Evolutionary conservation across 2,113 vertebrate species (phyloP).

Genomic region (Malurus cyaneus): DNA sequence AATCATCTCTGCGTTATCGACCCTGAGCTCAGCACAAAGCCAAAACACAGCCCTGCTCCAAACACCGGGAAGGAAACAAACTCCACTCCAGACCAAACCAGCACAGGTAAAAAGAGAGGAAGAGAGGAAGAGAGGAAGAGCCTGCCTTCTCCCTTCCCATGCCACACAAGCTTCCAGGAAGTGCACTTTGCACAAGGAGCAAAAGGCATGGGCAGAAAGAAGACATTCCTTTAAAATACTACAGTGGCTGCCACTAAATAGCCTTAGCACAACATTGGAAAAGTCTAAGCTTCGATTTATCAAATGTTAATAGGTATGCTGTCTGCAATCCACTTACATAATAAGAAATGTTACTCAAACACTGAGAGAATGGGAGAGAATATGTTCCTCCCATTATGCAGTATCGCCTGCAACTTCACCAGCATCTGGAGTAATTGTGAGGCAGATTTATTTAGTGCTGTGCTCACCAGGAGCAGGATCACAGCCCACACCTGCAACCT

Average conservation of each 20-base stretch:
- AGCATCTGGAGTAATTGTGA: background rate
- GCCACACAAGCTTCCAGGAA: background rate
- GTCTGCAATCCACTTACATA: background rate
- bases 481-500: background rate
- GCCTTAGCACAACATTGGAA: background rate
- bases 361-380: background rate
- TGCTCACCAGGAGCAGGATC: background rate
- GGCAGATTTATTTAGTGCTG: background rate
- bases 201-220: background rate
- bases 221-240: background rate
- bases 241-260: background rate
- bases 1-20: background rate
- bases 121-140: background rate
- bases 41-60: background rate
- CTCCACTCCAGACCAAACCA: background rate
- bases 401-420: background rate
- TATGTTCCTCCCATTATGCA: background rate
- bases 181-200: background rate
- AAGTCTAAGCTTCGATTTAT: background rate
- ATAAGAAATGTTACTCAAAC: background rate
- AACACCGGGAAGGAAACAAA: background rate
- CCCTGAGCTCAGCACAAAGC: background rate
- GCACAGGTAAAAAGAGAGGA: background rate
- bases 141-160: background rate
- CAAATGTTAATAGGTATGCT: background rate